Conservation (phyloP, 2,888 invertebrate species). For the Trachelus troglodyta region DNA sequence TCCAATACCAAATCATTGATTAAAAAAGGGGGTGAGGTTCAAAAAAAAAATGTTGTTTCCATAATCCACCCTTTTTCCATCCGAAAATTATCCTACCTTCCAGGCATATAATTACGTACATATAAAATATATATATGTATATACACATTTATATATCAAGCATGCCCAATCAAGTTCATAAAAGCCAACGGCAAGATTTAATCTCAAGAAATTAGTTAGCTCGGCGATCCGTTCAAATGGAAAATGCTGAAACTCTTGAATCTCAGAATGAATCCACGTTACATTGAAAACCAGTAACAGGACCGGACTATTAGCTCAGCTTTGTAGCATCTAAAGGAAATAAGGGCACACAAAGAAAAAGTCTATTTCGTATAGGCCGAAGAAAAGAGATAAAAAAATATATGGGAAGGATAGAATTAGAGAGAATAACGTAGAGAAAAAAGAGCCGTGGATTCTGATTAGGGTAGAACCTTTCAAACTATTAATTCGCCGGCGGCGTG, state of each 20-base stretch:
- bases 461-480: slow-evolving; percentile 41
- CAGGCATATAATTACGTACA: not conserved
- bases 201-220: not conserved
- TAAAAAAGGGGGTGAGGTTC: not conserved
- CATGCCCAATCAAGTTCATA: not conserved
- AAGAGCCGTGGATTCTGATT: not conserved
- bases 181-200: not conserved
- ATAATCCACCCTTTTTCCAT: not conserved
- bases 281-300: not conserved
- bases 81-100: not conserved
- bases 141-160: not conserved
- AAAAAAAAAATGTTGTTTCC: not conserved
- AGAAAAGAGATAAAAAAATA: not conserved
- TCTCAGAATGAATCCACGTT: not conserved
- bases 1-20: not conserved
- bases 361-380: not conserved
- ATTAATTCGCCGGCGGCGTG: slow-evolving; percentile 47
- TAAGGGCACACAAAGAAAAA: not conserved
- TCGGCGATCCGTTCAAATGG: not conserved
- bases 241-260: not conserved
- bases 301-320: not conserved
- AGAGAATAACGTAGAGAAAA: not conserved
- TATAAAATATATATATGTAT: not conserved
- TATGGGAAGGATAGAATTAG: not conserved
- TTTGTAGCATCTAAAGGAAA: not conserved